Evolutionary conservation across 1,140 invertebrate genomes (phyloP).

Genomic region (Scaptomyza hsui): DNA sequence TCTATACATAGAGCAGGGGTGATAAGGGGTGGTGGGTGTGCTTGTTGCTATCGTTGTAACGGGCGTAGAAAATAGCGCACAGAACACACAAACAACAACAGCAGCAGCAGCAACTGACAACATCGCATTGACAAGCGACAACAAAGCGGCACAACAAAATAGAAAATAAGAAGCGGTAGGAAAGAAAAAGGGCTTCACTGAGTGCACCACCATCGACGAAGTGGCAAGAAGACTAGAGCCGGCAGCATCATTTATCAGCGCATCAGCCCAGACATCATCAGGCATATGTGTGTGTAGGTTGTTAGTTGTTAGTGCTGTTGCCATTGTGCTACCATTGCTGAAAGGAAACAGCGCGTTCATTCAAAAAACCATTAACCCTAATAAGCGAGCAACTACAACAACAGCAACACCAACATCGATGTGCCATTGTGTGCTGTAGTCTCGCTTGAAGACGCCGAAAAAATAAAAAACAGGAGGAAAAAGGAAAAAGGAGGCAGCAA

Average conservation of each 20-base stretch:
- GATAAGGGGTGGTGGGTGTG: constrained; percentile 3
- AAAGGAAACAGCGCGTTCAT: constrained; percentile 77
- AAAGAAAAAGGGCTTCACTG: constrained; percentile 47
- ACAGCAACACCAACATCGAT: constrained; percentile 40
- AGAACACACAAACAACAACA: constrained; percentile 22
- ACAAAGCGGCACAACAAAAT: constrained; percentile 34
- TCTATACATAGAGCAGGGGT: no score
- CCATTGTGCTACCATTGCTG: constrained; percentile 60
- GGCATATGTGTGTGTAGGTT: constrained; percentile 53
- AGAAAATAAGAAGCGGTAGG: constrained; percentile 15
- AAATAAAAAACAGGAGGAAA: background rate
- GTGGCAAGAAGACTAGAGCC: background rate
- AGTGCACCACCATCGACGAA: constrained; percentile 40
- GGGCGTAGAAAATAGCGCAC: constrained; percentile 3
- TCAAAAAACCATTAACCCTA: constrained; percentile 81
- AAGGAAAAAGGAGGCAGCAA: background rate
- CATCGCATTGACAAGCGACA: constrained; percentile 63
- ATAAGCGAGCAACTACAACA: constrained; percentile 49
- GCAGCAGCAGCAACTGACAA: no score
- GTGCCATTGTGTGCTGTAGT: constrained; percentile 37
- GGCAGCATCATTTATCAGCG: constrained; percentile 75
- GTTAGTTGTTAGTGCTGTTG: constrained; percentile 14
- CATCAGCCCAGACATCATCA: constrained; percentile 50
- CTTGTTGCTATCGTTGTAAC: constrained; percentile 18
- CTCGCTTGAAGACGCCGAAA: constrained; percentile 24